Percentiles rank a stretch among this genome's conserved stretches.
These are phyloP conservation scores for Cheilosia soror DNA, from an alignment of 2,888 invertebrate species.

Conservation along the genomic window DNA sequence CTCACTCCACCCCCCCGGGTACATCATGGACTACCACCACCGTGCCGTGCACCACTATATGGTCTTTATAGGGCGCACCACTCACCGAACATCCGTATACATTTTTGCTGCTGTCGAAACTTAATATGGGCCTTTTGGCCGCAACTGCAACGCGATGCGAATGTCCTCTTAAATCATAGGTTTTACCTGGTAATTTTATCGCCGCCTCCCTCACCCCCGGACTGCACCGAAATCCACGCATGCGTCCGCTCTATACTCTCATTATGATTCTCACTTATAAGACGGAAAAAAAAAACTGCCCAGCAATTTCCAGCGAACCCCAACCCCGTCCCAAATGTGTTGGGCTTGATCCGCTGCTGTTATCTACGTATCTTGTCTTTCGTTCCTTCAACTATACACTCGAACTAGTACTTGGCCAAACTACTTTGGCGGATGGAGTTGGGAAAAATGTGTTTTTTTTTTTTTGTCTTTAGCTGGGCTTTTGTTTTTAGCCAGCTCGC, in stretches of 20 bases:
- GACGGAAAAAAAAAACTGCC: not conserved
- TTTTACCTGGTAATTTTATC: constrained; percentile 63
- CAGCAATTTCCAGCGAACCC: constrained; percentile 36
- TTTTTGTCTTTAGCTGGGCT: constrained; percentile 28
- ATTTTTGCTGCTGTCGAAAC: constrained; percentile 68
- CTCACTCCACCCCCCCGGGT: not conserved
- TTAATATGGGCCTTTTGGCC: constrained; percentile 67
- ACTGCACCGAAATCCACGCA: constrained; percentile 68
- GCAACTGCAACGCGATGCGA: constrained; percentile 65
- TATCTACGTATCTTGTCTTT: constrained; percentile 61
- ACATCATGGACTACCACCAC: not conserved
- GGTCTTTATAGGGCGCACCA: constrained; percentile 43
- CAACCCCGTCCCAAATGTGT: constrained; percentile 55
- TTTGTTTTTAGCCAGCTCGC: constrained; percentile 45
- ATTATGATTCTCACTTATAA: constrained; percentile 70
- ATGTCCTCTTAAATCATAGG: constrained; percentile 67
- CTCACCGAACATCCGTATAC: constrained; percentile 41
- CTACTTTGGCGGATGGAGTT: constrained; percentile 52
- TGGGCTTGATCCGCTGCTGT: constrained; percentile 63
- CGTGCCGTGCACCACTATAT: no score
- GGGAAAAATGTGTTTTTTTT: constrained; percentile 50
- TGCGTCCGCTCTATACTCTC: constrained; percentile 58
- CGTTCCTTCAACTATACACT: constrained; percentile 44
- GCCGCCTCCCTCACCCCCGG: constrained; percentile 9
- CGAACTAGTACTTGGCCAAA: constrained; percentile 66